Evolutionary conservation across 2,797 vertebrate species (phyloP).

Genomic region (Hoplostethus mediterraneus): DNA sequence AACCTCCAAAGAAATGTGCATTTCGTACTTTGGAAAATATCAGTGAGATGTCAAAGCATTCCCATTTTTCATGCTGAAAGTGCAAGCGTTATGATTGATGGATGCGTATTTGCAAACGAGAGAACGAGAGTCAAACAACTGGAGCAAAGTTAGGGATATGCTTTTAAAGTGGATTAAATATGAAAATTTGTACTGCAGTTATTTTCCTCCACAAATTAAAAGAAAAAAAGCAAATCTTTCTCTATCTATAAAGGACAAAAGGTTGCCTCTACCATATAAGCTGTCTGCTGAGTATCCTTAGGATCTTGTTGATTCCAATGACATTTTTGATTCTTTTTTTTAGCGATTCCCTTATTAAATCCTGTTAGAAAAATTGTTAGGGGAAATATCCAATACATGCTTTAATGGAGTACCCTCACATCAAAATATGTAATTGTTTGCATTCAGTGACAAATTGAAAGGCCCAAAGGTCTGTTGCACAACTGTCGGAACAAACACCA

Average conservation of each 20-base stretch:
- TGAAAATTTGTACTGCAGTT: conserved; percentile 2
- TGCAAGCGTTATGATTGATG: conserved; percentile 34
- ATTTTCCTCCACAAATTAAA: not conserved
- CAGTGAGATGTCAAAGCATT: not conserved
- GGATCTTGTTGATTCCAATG: too few relatives aligned
- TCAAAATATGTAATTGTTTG: too few relatives aligned
- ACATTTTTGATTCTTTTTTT: not conserved
- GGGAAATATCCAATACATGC: too few relatives aligned
- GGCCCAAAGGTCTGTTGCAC: too few relatives aligned
- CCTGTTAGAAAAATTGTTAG: not conserved
- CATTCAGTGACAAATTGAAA: too few relatives aligned
- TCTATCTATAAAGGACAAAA: not conserved
- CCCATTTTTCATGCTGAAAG: conserved; percentile 24
- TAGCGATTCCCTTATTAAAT: too few relatives aligned
- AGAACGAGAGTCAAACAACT: conserved; percentile 27
- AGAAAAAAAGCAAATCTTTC: not conserved
- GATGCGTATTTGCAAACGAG: conserved; percentile 56
- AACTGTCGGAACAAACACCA: too few relatives aligned
- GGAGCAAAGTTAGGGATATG: not conserved
- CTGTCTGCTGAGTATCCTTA: not conserved
- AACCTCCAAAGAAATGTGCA: not conserved
- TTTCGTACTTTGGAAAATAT: not conserved
- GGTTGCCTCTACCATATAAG: not conserved
- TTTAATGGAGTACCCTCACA: too few relatives aligned
- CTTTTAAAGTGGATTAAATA: conserved; percentile 17